Conservation (phyloP, 2,797 vertebrate species). For the Myotis pilosus region DNA sequence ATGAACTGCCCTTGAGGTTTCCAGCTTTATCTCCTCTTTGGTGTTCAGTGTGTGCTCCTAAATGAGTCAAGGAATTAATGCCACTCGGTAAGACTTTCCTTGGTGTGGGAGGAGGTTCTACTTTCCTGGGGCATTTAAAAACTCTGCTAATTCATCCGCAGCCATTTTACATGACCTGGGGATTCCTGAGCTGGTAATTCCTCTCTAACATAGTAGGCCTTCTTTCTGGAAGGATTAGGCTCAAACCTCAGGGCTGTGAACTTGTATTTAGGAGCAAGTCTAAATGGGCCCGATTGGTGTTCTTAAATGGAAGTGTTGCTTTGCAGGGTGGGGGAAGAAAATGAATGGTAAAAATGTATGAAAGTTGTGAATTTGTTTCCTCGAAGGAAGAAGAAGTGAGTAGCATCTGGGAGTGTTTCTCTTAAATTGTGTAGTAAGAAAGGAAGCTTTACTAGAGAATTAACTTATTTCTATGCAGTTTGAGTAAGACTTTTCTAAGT, state of each 20-base stretch:
- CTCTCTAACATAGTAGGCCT: background rate
- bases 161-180: background rate
- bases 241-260: background rate
- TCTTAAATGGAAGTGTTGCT: background rate
- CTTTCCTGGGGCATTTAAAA: background rate
- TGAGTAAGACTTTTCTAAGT: background rate
- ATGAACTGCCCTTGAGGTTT: background rate
- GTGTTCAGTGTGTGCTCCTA: background rate
- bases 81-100: conserved; percentile 7
- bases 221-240: background rate
- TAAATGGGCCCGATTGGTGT: background rate
- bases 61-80: background rate
- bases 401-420: background rate
- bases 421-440: background rate
- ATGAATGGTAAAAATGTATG: background rate
- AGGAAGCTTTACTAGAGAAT: background rate
- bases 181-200: background rate
- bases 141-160: background rate
- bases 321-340: background rate
- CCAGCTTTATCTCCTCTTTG: background rate
- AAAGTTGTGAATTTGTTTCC: background rate
- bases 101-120: background rate
- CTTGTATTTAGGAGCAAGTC: background rate
- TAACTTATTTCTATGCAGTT: background rate
- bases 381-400: background rate